Evolutionary conservation across 2,888 invertebrate species (phyloP).

Genomic region (Clostera curtula): DNA sequence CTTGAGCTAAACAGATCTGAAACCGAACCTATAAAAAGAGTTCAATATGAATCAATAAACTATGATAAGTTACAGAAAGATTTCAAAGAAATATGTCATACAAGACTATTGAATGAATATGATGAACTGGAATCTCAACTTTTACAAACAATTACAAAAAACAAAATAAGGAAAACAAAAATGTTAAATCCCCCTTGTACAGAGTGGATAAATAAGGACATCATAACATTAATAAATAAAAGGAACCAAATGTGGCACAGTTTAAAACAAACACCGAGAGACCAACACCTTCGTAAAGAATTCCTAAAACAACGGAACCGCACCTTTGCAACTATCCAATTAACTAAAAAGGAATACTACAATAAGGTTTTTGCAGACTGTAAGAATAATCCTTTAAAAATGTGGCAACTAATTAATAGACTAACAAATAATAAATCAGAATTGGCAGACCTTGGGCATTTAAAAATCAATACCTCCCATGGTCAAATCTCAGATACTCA

Average conservation of each 20-base stretch:
- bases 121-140: neutral
- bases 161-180: too few relatives aligned
- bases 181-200: too few relatives aligned
- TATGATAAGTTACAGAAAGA: slow-evolving; percentile 2
- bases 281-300: neutral
- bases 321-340: neutral
- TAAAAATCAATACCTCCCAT: neutral
- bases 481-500: neutral
- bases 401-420: neutral
- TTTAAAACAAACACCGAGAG: neutral
- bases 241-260: too few relatives aligned
- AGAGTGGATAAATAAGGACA: too few relatives aligned
- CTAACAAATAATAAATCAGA: too few relatives aligned
- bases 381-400: neutral
- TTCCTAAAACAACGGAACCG: neutral
- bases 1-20: slow-evolving; percentile 5
- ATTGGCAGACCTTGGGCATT: neutral
- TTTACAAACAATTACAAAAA: neutral
- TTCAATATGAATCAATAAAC: slow-evolving; percentile 1
- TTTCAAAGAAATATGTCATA: neutral
- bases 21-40: neutral
- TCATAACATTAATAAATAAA: too few relatives aligned
- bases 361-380: neutral
- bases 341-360: neutral
- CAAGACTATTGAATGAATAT: neutral